phyloP scores from a whole-genome alignment of 2,113 vertebrate genomes.

The Aspidoscelis tigris region DNA sequence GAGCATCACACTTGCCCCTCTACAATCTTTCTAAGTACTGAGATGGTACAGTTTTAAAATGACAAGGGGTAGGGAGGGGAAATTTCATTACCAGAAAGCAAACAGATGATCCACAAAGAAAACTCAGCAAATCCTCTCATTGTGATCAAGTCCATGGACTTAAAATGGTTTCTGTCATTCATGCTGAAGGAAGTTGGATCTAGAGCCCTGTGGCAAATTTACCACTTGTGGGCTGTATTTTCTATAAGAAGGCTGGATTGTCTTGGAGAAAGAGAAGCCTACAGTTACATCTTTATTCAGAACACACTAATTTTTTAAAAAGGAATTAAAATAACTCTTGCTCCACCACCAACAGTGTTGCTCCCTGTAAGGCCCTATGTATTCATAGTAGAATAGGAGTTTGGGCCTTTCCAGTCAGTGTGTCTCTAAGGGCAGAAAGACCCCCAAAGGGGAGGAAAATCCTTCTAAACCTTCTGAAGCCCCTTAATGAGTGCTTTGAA shows the following conservation, averaged over 20 bases:
- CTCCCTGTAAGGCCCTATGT: neutral
- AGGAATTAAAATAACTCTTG: neutral
- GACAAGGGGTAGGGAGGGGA: neutral
- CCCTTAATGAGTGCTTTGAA: no score
- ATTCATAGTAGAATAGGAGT: no score
- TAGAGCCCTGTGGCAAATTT: neutral
- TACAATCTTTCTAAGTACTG: conserved; percentile 21
- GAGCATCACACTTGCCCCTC: conserved; percentile 29
- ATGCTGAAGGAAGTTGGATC: neutral
- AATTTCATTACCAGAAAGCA: conserved; percentile 2
- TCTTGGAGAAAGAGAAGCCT: neutral
- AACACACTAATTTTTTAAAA: neutral
- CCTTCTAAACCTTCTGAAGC: no score
- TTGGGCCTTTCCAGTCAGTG: no score
- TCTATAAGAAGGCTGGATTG: no score
- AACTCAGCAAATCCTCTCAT: neutral
- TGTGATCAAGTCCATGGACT: neutral
- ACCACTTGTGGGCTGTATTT: neutral
- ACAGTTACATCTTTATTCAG: neutral
- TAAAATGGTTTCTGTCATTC: neutral
- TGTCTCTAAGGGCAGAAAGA: no score
- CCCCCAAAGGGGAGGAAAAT: no score
- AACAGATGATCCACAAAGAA: neutral
- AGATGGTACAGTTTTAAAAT: conserved; percentile 7
- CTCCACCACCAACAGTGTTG: neutral